phyloP scores from a whole-genome alignment of 2,113 vertebrate species.

The Elephas maximus region DNA sequence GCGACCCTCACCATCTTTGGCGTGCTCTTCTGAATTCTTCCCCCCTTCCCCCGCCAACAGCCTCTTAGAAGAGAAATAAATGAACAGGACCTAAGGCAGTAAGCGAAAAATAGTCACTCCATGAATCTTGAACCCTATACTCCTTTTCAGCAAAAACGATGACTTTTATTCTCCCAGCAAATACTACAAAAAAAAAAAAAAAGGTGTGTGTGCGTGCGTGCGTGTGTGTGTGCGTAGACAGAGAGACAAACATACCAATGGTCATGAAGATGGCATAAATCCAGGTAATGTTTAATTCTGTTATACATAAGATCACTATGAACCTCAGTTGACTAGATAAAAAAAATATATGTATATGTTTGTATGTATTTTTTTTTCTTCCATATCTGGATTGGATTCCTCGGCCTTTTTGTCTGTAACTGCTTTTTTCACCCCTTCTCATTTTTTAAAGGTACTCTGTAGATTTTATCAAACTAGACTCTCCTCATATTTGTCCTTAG shows the following conservation, averaged over 20 bases:
- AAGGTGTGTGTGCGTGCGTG: background rate
- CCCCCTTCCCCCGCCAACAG: background rate
- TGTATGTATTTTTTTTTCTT: background rate
- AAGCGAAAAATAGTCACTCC: background rate
- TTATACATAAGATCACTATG: too few relatives aligned
- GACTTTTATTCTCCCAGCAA: slow-evolving; percentile 7
- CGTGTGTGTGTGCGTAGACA: too few relatives aligned
- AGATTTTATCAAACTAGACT: background rate
- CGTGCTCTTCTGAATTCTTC: background rate
- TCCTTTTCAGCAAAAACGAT: background rate
- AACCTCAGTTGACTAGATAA: too few relatives aligned
- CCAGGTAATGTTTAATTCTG: too few relatives aligned
- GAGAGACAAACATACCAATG: too few relatives aligned
- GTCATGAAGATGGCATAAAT: too few relatives aligned
- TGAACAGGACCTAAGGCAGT: background rate
- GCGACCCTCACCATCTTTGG: too few relatives aligned
- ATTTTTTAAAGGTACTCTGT: background rate
- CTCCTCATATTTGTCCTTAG: background rate
- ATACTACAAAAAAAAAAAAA: background rate
- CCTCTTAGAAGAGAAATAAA: slow-evolving; percentile 35
- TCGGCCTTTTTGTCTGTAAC: background rate
- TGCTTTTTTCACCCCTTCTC: background rate
- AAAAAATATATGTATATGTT: background rate
- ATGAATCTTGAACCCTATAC: background rate
- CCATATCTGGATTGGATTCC: background rate